These are phyloP conservation scores for Macrophya alboannulata DNA, from an alignment of 2,888 invertebrate genomes.

Conservation along the genomic window DNA sequence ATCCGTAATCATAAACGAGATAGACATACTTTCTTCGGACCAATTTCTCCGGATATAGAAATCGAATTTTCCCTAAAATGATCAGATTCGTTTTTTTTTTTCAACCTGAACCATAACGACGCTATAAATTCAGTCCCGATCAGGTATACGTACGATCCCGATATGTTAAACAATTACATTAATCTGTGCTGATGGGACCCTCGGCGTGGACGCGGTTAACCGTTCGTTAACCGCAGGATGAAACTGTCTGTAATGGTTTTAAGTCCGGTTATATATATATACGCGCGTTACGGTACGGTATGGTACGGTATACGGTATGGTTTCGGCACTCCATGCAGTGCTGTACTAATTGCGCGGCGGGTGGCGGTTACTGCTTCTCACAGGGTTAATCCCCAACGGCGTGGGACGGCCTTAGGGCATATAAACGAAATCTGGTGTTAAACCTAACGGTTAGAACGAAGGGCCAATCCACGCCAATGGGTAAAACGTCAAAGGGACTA, in stretches of 20 bases:
- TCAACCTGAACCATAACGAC: neutral
- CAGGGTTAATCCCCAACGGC: conserved; percentile 76
- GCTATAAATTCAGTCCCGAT: neutral
- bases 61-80: too few species aligned
- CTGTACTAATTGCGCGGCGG: conserved; percentile 78
- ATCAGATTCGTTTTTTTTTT: too few species aligned
- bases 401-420: conserved; percentile 61
- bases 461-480: neutral
- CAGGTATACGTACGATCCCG: neutral
- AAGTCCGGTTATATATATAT: conserved; percentile 11
- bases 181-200: neutral
- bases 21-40: too few species aligned
- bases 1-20: too few species aligned
- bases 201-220: conserved; percentile 66
- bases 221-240: conserved; percentile 72
- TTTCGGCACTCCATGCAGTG: conserved; percentile 76
- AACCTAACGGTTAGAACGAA: neutral
- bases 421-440: neutral
- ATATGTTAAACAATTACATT: conserved; percentile 2
- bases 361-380: conserved; percentile 77
- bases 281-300: conserved; percentile 58
- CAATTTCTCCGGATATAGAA: too few species aligned
- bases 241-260: conserved; percentile 71
- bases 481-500: conserved; percentile 2
- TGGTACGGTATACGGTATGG: neutral